Evolutionary conservation across 2,888 invertebrate species (phyloP).

Genomic region (Andrena bucephala): DNA sequence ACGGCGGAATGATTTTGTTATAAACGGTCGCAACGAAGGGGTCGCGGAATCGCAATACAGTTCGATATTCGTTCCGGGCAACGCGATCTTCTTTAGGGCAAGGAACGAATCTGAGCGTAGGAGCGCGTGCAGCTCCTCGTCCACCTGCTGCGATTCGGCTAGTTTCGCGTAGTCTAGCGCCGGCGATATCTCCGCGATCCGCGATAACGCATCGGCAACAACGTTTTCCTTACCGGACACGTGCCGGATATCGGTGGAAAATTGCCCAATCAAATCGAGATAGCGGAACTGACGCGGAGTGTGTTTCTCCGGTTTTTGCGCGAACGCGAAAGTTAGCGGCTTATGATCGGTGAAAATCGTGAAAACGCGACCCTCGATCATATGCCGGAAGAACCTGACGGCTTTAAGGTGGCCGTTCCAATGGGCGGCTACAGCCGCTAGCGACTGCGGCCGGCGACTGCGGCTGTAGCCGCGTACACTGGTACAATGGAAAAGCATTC

Average conservation of each 20-base stretch:
- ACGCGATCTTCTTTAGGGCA: not conserved
- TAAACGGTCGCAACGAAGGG: not conserved
- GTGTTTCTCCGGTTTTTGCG: not conserved
- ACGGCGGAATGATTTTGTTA: not conserved
- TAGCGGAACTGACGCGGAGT: not conserved
- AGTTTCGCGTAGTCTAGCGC: not conserved
- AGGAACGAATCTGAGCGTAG: not conserved
- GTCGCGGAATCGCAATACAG: not conserved
- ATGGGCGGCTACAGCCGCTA: too few relatives aligned
- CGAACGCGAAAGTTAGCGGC: not conserved
- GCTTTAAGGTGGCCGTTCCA: too few relatives aligned
- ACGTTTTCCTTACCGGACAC: not conserved
- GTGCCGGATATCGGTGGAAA: constrained; percentile 2
- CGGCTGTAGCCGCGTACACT: too few relatives aligned
- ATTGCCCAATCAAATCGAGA: not conserved
- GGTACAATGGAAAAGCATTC: too few relatives aligned
- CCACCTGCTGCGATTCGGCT: not conserved
- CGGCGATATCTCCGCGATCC: not conserved
- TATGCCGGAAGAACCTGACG: not conserved
- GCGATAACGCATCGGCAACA: not conserved
- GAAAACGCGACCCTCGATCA: not conserved
- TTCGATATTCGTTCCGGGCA: not conserved
- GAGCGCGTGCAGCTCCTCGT: not conserved
- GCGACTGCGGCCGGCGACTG: too few relatives aligned
- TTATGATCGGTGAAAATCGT: constrained; percentile 8